A percentile compares a stretch with the other conserved stretches of the same genome.
phyloP scores from a whole-genome alignment of 2,113 vertebrate genomes.

The Egretta garzetta region DNA sequence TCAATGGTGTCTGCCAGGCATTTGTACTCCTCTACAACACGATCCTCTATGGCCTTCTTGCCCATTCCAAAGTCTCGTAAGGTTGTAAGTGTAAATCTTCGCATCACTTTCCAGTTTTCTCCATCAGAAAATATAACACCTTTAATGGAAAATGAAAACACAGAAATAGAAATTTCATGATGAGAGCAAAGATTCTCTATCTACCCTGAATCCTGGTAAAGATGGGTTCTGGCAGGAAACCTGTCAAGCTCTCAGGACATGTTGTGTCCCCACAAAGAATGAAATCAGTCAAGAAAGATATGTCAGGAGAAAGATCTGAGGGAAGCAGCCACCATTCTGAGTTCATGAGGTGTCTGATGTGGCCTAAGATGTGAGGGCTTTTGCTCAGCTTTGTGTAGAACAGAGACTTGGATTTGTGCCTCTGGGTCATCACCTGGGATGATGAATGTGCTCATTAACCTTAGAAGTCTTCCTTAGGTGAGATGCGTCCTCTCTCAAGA shows the following conservation, averaged over 20 bases:
- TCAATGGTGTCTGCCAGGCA: constrained; percentile 18
- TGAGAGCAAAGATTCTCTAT: neutral
- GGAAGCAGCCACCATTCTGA: neutral
- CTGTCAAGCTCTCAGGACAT: neutral
- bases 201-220: neutral
- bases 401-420: neutral
- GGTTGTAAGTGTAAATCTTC: constrained; percentile 57
- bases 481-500: neutral
- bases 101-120: constrained; percentile 60
- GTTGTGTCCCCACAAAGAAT: neutral
- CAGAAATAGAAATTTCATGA: neutral
- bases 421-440: neutral
- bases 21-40: constrained; percentile 25
- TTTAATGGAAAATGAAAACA: neutral
- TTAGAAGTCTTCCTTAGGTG: neutral
- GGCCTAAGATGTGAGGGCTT: neutral
- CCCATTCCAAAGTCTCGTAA: constrained; percentile 64
- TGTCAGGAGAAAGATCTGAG: neutral
- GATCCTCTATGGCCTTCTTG: constrained; percentile 45
- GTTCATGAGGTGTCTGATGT: neutral
- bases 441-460: neutral
- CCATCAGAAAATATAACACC: constrained; percentile 52
- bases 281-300: neutral
- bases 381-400: neutral
- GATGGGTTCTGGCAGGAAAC: neutral